Percentiles rank a stretch among this genome's conserved stretches.
These are phyloP conservation scores for Solea senegalensis DNA, from an alignment of 2,113 vertebrate genomes.

Conservation along the genomic window DNA sequence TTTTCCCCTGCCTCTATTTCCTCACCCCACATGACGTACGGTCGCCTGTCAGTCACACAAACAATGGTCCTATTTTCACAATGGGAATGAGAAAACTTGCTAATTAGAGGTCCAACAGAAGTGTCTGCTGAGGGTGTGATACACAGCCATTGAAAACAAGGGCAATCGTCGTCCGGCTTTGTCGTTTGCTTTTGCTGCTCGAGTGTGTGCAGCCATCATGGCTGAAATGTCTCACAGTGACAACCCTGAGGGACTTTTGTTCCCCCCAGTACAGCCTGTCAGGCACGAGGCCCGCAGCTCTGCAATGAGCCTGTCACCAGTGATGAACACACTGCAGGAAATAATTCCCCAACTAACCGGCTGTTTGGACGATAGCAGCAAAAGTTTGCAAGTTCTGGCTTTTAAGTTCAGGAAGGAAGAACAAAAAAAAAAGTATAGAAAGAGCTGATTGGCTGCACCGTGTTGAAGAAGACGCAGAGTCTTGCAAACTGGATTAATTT, in stretches of 20 bases:
- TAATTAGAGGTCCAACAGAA: slow-evolving; percentile 56
- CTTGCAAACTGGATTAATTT: too few species aligned
- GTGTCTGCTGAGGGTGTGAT: slow-evolving; percentile 39
- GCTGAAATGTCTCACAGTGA: slow-evolving; percentile 51
- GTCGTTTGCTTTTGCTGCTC: slow-evolving; percentile 41
- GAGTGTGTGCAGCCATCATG: slow-evolving; percentile 33
- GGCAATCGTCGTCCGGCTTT: slow-evolving; percentile 43
- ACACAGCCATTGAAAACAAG: slow-evolving; percentile 36
- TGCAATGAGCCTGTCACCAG: slow-evolving; percentile 57
- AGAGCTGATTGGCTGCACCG: not conserved
- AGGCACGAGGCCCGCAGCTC: slow-evolving; percentile 52
- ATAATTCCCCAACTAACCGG: slow-evolving; percentile 46
- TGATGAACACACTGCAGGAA: slow-evolving; percentile 62
- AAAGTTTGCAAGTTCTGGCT: slow-evolving; percentile 25
- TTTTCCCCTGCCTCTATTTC: not conserved
- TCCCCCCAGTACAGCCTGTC: slow-evolving; percentile 53
- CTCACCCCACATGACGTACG: slow-evolving; percentile 20
- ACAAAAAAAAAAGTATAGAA: not conserved
- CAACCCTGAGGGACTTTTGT: slow-evolving; percentile 52
- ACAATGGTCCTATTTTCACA: slow-evolving; percentile 52
- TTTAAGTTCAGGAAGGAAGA: slow-evolving; percentile 20
- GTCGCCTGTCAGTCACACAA: slow-evolving; percentile 35
- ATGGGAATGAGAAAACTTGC: slow-evolving; percentile 37
- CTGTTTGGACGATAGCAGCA: slow-evolving; percentile 43
- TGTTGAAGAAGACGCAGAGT: not conserved